A percentile compares a stretch with the other conserved stretches of the same genome.
Evolutionary conservation across 2,888 invertebrate species (phyloP).

Genomic region (Cantharis rustica): DNA sequence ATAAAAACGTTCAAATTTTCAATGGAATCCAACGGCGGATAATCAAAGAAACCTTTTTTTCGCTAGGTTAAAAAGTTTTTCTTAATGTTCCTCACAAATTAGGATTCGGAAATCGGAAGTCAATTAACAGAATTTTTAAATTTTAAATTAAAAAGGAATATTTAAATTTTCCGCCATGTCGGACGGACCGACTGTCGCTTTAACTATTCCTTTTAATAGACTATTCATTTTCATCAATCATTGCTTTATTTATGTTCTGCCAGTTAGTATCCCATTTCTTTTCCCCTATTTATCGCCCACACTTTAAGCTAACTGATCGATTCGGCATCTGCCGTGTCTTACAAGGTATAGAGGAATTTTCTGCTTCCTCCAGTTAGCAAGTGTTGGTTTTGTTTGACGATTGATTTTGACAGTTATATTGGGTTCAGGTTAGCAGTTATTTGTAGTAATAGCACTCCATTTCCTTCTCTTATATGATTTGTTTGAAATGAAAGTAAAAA

Average conservation of each 20-base stretch:
- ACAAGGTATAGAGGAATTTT: constrained; percentile 30
- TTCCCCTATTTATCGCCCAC: constrained; percentile 29
- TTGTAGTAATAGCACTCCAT: constrained; percentile 22
- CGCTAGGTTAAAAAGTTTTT: not conserved
- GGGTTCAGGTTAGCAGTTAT: constrained; percentile 25
- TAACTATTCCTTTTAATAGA: constrained; percentile 9
- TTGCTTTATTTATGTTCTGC: constrained; percentile 37
- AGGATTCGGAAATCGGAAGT: not conserved
- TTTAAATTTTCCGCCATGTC: not conserved
- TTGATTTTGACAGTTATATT: constrained; percentile 33
- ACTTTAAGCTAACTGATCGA: constrained; percentile 29
- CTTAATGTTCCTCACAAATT: not conserved
- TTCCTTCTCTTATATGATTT: constrained; percentile 7
- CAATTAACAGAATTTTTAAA: not conserved
- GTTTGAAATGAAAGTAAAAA: not conserved
- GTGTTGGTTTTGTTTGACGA: constrained; percentile 32
- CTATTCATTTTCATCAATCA: constrained; percentile 34
- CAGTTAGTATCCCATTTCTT: constrained; percentile 35
- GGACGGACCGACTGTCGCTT: not conserved
- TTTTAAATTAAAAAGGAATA: not conserved
- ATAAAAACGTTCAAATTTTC: not conserved
- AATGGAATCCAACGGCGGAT: not conserved
- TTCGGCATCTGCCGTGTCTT: constrained; percentile 25
- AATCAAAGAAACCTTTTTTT: constrained; percentile 2
- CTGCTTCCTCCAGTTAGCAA: constrained; percentile 27